Percentiles rank a stretch among this genome's conserved stretches.
phyloP scores from a whole-genome alignment of 2,888 invertebrate genomes.

The Myopa tessellatipennis region DNA sequence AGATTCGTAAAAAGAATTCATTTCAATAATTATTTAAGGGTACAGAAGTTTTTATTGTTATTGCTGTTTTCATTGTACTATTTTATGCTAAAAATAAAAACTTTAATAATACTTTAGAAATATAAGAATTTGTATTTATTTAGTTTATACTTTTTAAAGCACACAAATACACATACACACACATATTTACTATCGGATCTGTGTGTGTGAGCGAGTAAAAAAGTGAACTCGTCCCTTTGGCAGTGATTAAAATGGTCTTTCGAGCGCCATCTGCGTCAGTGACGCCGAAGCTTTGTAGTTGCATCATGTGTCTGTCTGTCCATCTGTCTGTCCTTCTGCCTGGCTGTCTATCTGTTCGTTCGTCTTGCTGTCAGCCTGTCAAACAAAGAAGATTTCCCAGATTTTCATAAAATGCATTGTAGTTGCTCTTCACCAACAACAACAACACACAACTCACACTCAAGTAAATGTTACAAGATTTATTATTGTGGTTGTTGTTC shows the following conservation, averaged over 20 bases:
- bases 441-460: not conserved
- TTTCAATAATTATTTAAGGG: too few relatives aligned
- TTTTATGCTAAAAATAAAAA: too few relatives aligned
- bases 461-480: not conserved
- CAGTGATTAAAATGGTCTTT: constrained; percentile 10
- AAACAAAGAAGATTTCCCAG: not conserved
- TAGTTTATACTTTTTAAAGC: too few relatives aligned
- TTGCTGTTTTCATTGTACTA: too few relatives aligned
- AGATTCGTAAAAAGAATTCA: too few relatives aligned
- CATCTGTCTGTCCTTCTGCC: constrained; percentile 2
- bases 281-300: constrained; percentile 1
- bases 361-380: constrained; percentile 16
- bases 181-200: too few relatives aligned
- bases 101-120: too few relatives aligned
- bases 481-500: not conserved
- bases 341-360: not conserved
- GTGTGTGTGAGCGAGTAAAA: too few relatives aligned
- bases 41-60: too few relatives aligned
- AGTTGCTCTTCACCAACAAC: constrained; percentile 4
- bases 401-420: constrained; percentile 24
- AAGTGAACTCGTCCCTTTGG: not conserved
- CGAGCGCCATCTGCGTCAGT: not conserved
- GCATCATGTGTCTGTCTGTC: not conserved
- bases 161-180: too few relatives aligned
- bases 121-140: too few relatives aligned